A percentile compares a stretch with the other conserved stretches of the same genome.
These are phyloP conservation scores for Ctenopoma kingsleyae DNA, from an alignment of 2,797 vertebrate species.

Conservation along the genomic window DNA sequence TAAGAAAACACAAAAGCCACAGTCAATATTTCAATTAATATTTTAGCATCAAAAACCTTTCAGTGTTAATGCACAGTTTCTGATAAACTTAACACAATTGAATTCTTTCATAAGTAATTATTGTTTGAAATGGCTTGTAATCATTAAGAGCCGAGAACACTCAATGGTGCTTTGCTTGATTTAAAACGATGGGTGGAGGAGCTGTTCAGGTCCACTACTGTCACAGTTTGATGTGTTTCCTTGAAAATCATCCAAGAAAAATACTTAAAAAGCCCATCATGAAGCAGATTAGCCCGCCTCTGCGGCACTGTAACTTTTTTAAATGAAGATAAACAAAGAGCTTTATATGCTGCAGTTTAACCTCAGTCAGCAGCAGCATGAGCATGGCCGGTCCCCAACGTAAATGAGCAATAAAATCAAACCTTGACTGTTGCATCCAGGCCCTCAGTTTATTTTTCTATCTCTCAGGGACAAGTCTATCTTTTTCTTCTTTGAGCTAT, in stretches of 20 bases:
- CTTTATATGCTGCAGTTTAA: constrained; percentile 13
- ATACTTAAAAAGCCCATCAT: constrained; percentile 5
- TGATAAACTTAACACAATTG: background rate
- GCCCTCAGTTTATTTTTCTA: constrained; percentile 43
- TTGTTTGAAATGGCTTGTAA: constrained; percentile 21
- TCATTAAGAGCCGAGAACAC: constrained; percentile 27
- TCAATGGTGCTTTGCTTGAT: constrained; percentile 31
- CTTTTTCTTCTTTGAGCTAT: constrained; percentile 64
- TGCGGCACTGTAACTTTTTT: constrained; percentile 1
- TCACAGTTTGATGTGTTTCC: constrained; percentile 38
- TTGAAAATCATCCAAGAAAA: constrained; percentile 13
- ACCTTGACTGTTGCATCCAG: constrained; percentile 22
- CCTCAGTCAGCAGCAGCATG: constrained; percentile 26
- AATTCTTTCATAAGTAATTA: constrained; percentile 28
- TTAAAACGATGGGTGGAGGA: constrained; percentile 21
- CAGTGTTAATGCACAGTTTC: background rate
- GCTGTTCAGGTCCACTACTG: constrained; percentile 23
- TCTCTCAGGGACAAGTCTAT: constrained; percentile 26
- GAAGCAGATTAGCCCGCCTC: constrained; percentile 3
- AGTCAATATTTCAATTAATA: background rate
- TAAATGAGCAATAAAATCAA: constrained; percentile 25
- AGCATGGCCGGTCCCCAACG: background rate
- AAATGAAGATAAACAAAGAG: constrained; percentile 10
- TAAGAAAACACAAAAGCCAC: background rate
- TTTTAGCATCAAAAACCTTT: constrained; percentile 1